phyloP scores from a whole-genome alignment of 2,888 invertebrate species.

The Cerastis leucographa region DNA sequence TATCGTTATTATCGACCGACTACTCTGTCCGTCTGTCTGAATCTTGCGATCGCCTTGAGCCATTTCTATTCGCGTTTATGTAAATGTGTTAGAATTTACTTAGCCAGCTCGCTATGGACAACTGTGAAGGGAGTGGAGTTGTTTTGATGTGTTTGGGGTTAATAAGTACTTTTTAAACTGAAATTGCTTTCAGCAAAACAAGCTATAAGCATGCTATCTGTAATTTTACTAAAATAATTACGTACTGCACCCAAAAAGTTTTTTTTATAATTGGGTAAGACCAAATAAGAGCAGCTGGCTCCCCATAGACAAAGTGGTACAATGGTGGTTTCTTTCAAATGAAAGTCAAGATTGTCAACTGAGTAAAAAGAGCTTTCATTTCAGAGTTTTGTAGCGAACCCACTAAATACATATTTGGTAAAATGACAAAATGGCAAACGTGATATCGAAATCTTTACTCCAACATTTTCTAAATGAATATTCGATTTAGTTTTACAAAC shows the following conservation, averaged over 20 bases:
- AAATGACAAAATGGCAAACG: neutral
- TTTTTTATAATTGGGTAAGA: neutral
- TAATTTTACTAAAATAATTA: neutral
- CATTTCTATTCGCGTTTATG: constrained; percentile 58
- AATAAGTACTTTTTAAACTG: neutral
- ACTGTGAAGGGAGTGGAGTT: constrained; percentile 1
- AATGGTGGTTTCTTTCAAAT: neutral
- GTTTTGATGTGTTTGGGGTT: neutral
- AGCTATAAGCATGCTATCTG: neutral
- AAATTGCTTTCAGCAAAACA: neutral
- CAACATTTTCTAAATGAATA: neutral
- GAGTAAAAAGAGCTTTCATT: neutral
- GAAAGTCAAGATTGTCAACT: constrained; percentile 4
- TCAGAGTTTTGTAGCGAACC: neutral
- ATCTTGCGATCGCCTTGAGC: constrained; percentile 67
- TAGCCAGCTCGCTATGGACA: constrained; percentile 35
- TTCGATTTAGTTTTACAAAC: constrained; percentile 13
- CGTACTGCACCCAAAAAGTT: neutral
- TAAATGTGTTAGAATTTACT: constrained; percentile 64
- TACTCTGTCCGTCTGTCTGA: constrained; percentile 68
- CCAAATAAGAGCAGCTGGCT: neutral
- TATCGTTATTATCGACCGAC: constrained; percentile 75
- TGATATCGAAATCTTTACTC: constrained; percentile 1
- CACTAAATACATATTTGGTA: too few relatives aligned
- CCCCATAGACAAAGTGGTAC: neutral